phyloP scores from a whole-genome alignment of 2,113 vertebrate genomes.

The Tauraco erythrolophus region DNA sequence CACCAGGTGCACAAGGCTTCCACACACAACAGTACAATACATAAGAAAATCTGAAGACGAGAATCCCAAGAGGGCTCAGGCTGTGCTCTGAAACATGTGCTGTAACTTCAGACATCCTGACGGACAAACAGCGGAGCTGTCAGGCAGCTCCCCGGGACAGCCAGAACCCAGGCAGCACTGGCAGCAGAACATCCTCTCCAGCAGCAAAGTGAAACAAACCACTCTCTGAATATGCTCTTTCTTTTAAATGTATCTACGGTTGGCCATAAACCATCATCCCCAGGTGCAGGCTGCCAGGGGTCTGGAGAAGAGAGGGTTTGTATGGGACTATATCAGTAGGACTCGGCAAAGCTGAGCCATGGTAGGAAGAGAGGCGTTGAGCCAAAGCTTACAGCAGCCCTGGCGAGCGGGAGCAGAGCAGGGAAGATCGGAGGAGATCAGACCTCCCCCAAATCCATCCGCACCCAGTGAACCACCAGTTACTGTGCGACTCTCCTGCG shows the following conservation, averaged over 20 bases:
- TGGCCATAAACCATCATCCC: not conserved
- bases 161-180: not conserved
- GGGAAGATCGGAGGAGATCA: not conserved
- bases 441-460: not conserved
- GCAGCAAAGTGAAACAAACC: not conserved
- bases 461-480: not conserved
- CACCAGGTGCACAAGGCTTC: fast-evolving
- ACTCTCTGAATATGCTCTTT: not conserved
- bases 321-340: not conserved
- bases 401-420: not conserved
- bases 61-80: not conserved
- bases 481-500: not conserved
- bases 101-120: not conserved
- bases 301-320: not conserved
- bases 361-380: not conserved
- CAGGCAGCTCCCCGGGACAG: not conserved
- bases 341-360: not conserved
- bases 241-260: not conserved
- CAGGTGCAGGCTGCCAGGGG: not conserved
- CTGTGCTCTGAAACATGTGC: not conserved
- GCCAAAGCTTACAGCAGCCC: not conserved
- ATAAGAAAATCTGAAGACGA: not conserved
- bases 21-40: not conserved
- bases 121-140: not conserved
- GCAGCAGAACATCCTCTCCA: not conserved